phyloP scores from a whole-genome alignment of 2,797 vertebrate genomes.

The Argentina silus region DNA sequence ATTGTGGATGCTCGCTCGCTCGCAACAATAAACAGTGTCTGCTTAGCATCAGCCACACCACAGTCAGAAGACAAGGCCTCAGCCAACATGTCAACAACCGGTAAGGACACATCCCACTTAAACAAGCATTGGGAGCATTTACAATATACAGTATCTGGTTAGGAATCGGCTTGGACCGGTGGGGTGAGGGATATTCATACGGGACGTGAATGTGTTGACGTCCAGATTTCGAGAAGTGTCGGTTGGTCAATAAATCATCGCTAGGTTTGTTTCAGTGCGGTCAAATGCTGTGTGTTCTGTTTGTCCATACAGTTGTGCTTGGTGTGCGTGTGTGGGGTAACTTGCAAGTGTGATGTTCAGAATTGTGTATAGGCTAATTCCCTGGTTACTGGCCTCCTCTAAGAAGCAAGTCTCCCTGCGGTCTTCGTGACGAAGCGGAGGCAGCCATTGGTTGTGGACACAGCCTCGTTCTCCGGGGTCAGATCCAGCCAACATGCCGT shows the following conservation, averaged over 20 bases:
- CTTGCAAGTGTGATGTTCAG: background rate
- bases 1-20: background rate
- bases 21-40: constrained; percentile 28
- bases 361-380: background rate
- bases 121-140: constrained; percentile 1
- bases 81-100: background rate
- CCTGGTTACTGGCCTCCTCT: background rate
- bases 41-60: constrained; percentile 31
- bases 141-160: constrained; percentile 20
- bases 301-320: background rate
- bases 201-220: background rate
- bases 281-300: background rate
- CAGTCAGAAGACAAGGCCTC: constrained; percentile 20
- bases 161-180: background rate
- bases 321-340: background rate
- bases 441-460: background rate
- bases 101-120: constrained; percentile 25
- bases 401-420: background rate
- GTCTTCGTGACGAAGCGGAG: background rate
- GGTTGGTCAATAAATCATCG: background rate
- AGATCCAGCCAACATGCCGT: background rate
- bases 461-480: background rate
- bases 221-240: background rate
- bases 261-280: background rate
- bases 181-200: too few relatives aligned